phyloP scores from a whole-genome alignment of 2,113 vertebrate species.

The Cyanistes caeruleus region DNA sequence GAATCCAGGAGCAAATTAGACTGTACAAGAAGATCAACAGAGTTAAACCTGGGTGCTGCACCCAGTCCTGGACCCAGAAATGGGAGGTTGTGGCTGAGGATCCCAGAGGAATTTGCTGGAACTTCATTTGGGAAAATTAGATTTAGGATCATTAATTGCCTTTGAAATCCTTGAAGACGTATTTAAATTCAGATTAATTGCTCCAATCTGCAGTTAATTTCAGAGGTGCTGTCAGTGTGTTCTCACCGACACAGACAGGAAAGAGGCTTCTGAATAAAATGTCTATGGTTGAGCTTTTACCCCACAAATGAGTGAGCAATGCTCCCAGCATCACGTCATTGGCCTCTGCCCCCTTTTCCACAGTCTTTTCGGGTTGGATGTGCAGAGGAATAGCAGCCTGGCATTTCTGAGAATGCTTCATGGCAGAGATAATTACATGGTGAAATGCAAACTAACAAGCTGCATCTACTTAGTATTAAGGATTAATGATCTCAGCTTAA shows the following conservation, averaged over 20 bases:
- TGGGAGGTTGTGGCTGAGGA: neutral
- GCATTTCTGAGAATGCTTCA: neutral
- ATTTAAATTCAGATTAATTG: neutral
- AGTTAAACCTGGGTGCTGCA: neutral
- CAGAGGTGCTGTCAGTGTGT: neutral
- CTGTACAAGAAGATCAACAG: neutral
- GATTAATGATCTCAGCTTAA: conserved; percentile 35
- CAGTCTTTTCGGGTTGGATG: neutral
- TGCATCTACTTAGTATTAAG: conserved; percentile 27
- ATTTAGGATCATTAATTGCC: neutral
- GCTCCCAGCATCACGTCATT: accelerated
- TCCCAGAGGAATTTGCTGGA: neutral
- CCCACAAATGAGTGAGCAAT: neutral
- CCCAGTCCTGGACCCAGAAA: neutral
- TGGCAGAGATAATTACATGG: neutral
- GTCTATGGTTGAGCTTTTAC: accelerated
- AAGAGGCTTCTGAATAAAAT: neutral
- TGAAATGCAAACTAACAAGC: conserved; percentile 27
- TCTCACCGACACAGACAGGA: neutral
- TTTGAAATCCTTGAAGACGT: neutral
- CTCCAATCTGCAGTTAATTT: neutral
- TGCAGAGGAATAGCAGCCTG: neutral
- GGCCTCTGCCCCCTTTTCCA: neutral
- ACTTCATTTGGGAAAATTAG: neutral
- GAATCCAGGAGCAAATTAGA: neutral